These are phyloP conservation scores for Prosopocoilus inquinatus DNA, from an alignment of 2,888 invertebrate genomes.

Conservation along the genomic window DNA sequence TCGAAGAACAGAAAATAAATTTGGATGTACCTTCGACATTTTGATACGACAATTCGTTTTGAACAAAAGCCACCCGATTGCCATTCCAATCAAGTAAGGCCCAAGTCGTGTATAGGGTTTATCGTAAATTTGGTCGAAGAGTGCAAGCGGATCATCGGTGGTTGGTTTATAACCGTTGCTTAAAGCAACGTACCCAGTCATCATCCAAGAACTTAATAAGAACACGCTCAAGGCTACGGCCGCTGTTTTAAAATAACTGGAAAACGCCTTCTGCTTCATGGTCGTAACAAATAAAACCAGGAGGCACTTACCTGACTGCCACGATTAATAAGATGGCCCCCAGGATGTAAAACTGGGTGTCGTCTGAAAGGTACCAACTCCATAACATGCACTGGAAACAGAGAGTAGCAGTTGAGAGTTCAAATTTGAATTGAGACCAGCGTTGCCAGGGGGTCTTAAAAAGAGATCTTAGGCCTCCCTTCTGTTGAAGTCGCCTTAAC, in stretches of 20 bases:
- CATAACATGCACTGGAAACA: conserved; percentile 79
- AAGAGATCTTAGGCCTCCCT: too few species aligned
- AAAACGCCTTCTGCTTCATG: conserved; percentile 22
- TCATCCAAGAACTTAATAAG: conserved; percentile 73
- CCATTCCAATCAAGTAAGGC: conserved; percentile 82
- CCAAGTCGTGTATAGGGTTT: conserved; percentile 86
- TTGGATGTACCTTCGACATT: conserved; percentile 61
- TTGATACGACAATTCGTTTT: conserved; percentile 77
- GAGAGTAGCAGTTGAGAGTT: conserved; percentile 4
- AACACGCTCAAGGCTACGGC: conserved; percentile 64
- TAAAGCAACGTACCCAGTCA: conserved; percentile 78
- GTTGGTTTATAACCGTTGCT: conserved; percentile 75
- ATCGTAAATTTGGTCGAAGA: conserved; percentile 87
- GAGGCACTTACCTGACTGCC: conserved; percentile 59
- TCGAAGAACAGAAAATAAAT: neutral
- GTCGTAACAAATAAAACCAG: neutral
- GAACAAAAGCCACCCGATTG: conserved; percentile 78
- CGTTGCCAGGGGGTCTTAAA: too few species aligned
- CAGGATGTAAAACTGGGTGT: conserved; percentile 83
- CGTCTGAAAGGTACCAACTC: conserved; percentile 89
- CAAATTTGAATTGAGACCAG: neutral
- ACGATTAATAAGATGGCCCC: conserved; percentile 79
- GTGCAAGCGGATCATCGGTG: conserved; percentile 76
- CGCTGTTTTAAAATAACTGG: conserved; percentile 76
- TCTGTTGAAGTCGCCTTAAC: too few species aligned